These are phyloP conservation scores for Ophiothrix spiculata DNA, from an alignment of 35 echinoderm and acorn worm species.

Conservation along the genomic window DNA sequence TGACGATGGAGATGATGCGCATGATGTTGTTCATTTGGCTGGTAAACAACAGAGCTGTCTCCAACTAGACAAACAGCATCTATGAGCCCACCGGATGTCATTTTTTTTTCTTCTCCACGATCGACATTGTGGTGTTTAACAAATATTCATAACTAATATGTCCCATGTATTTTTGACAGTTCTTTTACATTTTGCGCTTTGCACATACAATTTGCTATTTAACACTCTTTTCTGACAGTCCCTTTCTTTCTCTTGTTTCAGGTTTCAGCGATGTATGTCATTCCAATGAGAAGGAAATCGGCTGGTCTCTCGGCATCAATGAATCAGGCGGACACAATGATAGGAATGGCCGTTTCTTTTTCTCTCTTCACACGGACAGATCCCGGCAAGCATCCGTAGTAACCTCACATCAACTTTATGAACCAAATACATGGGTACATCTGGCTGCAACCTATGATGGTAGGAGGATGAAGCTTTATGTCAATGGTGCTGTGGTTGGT, in stretches of 20 bases:
- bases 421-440: conserved; percentile 71
- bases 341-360: conserved; percentile 52
- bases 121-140: too few species aligned
- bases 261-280: conserved; percentile 14
- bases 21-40: too few species aligned
- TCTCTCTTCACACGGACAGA: conserved; percentile 67
- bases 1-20: too few species aligned
- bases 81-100: too few species aligned
- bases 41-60: too few species aligned
- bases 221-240: conserved; percentile 50
- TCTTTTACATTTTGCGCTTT: too few species aligned
- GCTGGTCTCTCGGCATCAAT: conserved; percentile 74
- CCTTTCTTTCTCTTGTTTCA: neutral
- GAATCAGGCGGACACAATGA: neutral
- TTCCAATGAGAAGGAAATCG: conserved; percentile 6
- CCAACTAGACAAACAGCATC: too few species aligned
- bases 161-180: too few species aligned
- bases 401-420: conserved; percentile 31
- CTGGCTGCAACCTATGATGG: conserved; percentile 82
- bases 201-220: conserved; percentile 4
- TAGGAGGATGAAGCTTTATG: conserved; percentile 54
- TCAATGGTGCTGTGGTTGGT: conserved; percentile 82
- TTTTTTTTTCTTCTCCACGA: too few species aligned
- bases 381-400: conserved; percentile 36
- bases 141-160: too few species aligned